These are phyloP conservation scores for Busseola fusca DNA, from an alignment of 2,888 invertebrate genomes.

Conservation along the genomic window DNA sequence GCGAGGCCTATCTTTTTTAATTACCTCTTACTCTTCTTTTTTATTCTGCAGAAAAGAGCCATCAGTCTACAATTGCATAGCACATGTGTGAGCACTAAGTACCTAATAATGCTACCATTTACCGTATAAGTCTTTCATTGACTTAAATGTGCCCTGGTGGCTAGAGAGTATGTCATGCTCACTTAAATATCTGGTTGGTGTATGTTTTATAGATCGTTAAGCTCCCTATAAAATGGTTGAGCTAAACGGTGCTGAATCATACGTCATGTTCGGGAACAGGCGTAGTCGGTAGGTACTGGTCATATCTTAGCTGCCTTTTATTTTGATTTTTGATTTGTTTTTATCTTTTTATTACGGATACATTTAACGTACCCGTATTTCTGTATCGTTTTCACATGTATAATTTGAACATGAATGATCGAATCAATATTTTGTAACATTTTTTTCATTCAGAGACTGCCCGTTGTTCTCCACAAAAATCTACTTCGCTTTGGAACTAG, in stretches of 20 bases:
- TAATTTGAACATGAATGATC: background rate
- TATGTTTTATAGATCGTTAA: background rate
- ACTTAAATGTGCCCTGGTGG: background rate
- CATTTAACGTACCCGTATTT: background rate
- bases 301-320: background rate
- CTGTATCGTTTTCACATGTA: background rate
- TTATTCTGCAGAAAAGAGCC: background rate
- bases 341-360: background rate
- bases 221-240: background rate
- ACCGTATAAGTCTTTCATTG: background rate
- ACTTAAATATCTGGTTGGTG: background rate
- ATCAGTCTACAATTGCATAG: too few relatives aligned
- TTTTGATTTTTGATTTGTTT: background rate
- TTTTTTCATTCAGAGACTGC: background rate
- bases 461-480: background rate
- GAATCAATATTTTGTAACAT: background rate
- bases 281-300: background rate
- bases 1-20: background rate
- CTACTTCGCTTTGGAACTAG: background rate
- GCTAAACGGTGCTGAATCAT: background rate
- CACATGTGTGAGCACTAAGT: background rate
- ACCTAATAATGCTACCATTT: background rate
- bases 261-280: background rate
- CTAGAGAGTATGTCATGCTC: background rate
- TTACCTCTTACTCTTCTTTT: background rate